These are phyloP conservation scores for Drosophila lowei DNA, from an alignment of 1,140 invertebrate genomes.

Conservation along the genomic window DNA sequence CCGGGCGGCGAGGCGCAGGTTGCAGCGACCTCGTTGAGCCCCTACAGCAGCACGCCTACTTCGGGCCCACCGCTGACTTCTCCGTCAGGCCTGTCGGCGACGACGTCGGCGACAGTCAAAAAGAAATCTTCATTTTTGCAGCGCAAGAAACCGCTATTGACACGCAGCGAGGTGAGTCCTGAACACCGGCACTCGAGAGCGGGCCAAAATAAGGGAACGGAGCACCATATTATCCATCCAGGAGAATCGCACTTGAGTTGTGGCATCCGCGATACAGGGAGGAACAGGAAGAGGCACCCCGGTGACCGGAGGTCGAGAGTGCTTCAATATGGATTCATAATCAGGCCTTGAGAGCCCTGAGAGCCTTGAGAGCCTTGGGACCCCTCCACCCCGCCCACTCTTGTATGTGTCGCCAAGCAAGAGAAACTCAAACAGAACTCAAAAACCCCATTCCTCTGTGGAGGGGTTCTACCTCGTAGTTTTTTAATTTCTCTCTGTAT, in stretches of 20 bases:
- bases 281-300: too few relatives aligned
- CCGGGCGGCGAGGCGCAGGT: slow-evolving; percentile 9
- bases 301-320: too few relatives aligned
- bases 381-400: too few relatives aligned
- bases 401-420: too few relatives aligned
- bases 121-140: slow-evolving; percentile 74
- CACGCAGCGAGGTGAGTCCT: slow-evolving; percentile 80
- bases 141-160: slow-evolving; percentile 78
- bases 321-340: too few relatives aligned
- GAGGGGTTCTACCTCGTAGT: neutral
- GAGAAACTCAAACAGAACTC: too few relatives aligned
- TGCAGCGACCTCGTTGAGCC: slow-evolving; percentile 31
- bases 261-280: too few relatives aligned
- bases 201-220: neutral
- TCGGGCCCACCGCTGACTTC: slow-evolving; percentile 26
- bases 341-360: too few relatives aligned
- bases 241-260: too few relatives aligned
- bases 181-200: slow-evolving; percentile 1
- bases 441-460: too few relatives aligned
- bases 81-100: slow-evolving; percentile 32
- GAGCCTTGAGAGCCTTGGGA: neutral
- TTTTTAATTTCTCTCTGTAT: slow-evolving; percentile 45
- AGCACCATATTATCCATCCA: neutral
- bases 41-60: slow-evolving; percentile 31
- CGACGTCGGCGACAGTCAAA: slow-evolving; percentile 43